phyloP scores from a whole-genome alignment of 2,797 vertebrate species.

The Monodelphis domestica region DNA sequence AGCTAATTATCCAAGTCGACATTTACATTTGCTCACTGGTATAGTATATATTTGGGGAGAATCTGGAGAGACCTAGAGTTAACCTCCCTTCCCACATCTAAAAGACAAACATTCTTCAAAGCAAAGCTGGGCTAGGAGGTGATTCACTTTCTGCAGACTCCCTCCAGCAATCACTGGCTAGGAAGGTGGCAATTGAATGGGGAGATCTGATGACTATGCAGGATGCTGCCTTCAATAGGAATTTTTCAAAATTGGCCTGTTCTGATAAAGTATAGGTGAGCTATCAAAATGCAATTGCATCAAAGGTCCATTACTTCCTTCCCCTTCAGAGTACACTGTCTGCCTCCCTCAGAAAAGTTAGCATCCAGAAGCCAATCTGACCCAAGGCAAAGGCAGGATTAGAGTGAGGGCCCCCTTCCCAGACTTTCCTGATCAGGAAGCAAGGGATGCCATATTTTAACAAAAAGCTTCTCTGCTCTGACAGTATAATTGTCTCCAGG shows the following conservation, averaged over 20 bases:
- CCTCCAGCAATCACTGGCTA: not conserved
- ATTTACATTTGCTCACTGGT: not conserved
- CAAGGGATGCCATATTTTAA: constrained; percentile 5
- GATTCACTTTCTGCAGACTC: not conserved
- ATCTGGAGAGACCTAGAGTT: not conserved
- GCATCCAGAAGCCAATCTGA: constrained; percentile 1
- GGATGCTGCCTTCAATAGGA: constrained; percentile 3
- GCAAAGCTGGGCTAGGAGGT: not conserved
- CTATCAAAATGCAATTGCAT: not conserved
- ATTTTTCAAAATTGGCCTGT: not conserved
- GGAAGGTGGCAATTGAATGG: not conserved
- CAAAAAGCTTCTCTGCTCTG: constrained; percentile 8
- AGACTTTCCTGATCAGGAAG: not conserved
- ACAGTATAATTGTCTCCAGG: constrained; percentile 1
- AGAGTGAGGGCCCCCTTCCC: not conserved
- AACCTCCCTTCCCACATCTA: not conserved
- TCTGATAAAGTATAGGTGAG: not conserved
- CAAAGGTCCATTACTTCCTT: not conserved
- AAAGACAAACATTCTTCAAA: not conserved
- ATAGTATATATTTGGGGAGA: not conserved
- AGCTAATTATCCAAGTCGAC: not conserved
- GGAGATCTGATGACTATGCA: not conserved
- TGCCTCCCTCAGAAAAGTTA: not conserved
- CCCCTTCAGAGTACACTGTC: not conserved
- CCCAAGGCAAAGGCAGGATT: not conserved